Conservation (phyloP, 1,140 invertebrate species). For the Goniozus legneri region DNA sequence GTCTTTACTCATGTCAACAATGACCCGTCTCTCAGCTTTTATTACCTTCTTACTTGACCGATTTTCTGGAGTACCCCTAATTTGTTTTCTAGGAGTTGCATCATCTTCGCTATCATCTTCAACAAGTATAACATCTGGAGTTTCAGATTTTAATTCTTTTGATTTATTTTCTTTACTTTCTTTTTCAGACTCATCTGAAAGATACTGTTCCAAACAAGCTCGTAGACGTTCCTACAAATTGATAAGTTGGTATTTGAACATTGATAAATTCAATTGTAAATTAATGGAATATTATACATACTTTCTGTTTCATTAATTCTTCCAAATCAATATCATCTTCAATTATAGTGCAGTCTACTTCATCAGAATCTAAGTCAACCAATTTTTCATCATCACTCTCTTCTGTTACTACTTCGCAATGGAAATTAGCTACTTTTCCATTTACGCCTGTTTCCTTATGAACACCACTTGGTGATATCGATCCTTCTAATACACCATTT, state of each 20-base stretch:
- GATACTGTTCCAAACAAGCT: slow-evolving; percentile 55
- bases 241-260: slow-evolving; percentile 2
- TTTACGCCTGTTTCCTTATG: slow-evolving; percentile 39
- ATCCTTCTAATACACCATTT: slow-evolving; percentile 45
- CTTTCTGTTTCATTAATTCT: slow-evolving; percentile 85
- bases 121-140: slow-evolving; percentile 49
- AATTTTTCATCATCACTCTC: slow-evolving; percentile 65
- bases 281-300: slow-evolving; percentile 30
- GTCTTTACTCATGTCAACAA: slow-evolving; percentile 48
- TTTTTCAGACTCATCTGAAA: slow-evolving; percentile 50
- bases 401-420: slow-evolving; percentile 65
- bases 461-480: slow-evolving; percentile 16
- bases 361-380: slow-evolving; percentile 70
- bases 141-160: slow-evolving; percentile 29
- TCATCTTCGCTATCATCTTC: slow-evolving; percentile 48
- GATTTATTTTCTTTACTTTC: slow-evolving; percentile 30
- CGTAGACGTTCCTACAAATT: slow-evolving; percentile 56
- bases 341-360: slow-evolving; percentile 69
- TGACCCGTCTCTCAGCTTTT: slow-evolving; percentile 44
- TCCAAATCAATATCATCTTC: slow-evolving; percentile 85
- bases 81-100: slow-evolving; percentile 32
- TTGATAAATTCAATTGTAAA: slow-evolving; percentile 4
- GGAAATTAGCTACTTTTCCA: slow-evolving; percentile 39
- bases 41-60: slow-evolving; percentile 42
- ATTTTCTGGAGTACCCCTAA: slow-evolving; percentile 37